These are phyloP conservation scores for Tricholauxania praeusta DNA, from an alignment of 2,888 invertebrate species.

Conservation along the genomic window DNA sequence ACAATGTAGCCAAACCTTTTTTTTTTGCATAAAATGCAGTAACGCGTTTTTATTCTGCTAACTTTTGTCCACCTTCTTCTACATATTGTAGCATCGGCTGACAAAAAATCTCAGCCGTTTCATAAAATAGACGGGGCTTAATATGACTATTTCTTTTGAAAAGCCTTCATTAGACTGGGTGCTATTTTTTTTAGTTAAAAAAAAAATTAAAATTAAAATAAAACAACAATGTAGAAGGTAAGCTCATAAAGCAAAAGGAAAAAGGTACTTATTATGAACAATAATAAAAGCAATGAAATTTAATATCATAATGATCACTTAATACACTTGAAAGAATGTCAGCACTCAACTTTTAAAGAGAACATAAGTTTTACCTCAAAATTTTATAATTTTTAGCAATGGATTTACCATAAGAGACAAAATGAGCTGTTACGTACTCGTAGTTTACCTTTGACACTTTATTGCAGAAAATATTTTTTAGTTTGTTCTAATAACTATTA, in stretches of 20 bases:
- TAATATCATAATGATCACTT: too few species aligned
- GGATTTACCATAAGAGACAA: too few species aligned
- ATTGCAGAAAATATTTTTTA: too few species aligned
- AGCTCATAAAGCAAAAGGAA: slow-evolving; percentile 15
- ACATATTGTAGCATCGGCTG: neutral
- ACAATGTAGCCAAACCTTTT: neutral
- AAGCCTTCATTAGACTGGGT: neutral
- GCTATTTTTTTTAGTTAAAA: neutral
- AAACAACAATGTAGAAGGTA: neutral
- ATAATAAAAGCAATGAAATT: slow-evolving; percentile 10
- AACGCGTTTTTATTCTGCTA: neutral
- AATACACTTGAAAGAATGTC: too few species aligned
- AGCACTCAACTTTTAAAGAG: too few species aligned
- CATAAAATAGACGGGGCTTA: neutral
- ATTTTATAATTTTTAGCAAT: too few species aligned
- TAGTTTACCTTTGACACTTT: too few species aligned
- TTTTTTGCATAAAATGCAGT: slow-evolving; percentile 5
- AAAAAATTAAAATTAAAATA: neutral
- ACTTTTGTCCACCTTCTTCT: slow-evolving; percentile 3
- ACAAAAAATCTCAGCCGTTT: slow-evolving; percentile 11
- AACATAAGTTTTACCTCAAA: too few species aligned
- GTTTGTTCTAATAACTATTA: too few species aligned
- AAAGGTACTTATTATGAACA: slow-evolving; percentile 21
- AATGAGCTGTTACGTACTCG: too few species aligned
- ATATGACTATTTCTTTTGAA: neutral